A percentile compares a stretch with the other conserved stretches of the same genome.
Conservation (phyloP, 2,113 vertebrate genomes). For the Urocolius indicus region DNA sequence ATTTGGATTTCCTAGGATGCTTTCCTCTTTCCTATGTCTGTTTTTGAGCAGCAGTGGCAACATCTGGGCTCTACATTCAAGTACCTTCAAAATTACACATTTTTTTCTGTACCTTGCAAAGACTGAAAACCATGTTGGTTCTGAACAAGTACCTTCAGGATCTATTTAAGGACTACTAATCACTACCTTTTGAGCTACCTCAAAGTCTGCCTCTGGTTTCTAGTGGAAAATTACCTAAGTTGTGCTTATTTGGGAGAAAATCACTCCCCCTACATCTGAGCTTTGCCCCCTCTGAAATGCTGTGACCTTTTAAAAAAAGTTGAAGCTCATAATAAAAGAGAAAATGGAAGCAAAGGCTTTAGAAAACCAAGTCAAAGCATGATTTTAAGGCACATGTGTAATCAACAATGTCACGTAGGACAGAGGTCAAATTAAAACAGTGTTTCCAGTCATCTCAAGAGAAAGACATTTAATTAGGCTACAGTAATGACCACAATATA, state of each 20-base stretch:
- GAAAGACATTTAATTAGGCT: slow-evolving; percentile 17
- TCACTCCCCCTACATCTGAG: background rate
- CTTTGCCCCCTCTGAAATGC: background rate
- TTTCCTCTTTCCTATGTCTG: background rate
- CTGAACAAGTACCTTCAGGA: background rate
- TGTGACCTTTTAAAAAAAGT: background rate
- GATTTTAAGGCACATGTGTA: slow-evolving; percentile 17
- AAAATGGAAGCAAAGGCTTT: slow-evolving; percentile 13
- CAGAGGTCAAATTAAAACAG: background rate
- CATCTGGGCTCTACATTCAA: background rate
- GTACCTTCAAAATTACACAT: background rate
- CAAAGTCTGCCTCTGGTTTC: background rate
- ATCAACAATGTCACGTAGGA: background rate
- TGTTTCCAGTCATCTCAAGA: background rate
- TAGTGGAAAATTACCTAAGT: background rate
- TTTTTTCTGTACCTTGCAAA: background rate
- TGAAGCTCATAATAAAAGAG: background rate
- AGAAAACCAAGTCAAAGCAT: background rate
- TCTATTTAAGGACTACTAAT: background rate
- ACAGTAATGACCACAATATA: background rate
- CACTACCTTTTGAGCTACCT: background rate
- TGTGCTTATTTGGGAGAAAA: background rate
- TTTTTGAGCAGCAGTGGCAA: background rate
- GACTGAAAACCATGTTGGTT: background rate
- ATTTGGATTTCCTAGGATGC: background rate